Evolutionary conservation across 53 echinoderm and acorn worm species (phyloP).

Genomic region (Holothuria leucospilota): DNA sequence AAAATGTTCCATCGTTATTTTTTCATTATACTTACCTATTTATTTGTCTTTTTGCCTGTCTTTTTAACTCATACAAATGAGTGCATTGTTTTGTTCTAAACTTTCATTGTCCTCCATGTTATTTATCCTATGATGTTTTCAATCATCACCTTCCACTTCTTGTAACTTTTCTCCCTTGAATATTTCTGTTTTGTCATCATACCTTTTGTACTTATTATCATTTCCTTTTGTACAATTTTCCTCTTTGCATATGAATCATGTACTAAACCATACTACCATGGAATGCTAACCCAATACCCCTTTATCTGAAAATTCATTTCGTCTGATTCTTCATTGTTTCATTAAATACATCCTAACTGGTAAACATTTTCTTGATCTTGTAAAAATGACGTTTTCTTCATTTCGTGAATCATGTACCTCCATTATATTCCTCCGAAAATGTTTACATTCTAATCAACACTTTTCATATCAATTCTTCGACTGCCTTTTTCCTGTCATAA

Average conservation of each 20-base stretch:
- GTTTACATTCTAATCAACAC: too few species aligned
- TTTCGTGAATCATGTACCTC: neutral
- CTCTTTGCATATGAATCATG: neutral
- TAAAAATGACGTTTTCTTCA: neutral
- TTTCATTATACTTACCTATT: neutral
- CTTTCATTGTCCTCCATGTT: neutral
- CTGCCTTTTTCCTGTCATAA: too few species aligned
- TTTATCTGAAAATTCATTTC: neutral
- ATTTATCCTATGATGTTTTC: neutral
- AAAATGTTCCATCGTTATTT: constrained; percentile 1
- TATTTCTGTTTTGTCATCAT: too few species aligned
- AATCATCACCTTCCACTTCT: neutral
- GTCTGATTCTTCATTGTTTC: neutral
- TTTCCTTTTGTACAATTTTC: neutral
- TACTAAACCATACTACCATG: neutral
- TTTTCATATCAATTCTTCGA: too few species aligned
- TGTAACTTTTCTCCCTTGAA: neutral
- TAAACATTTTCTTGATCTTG: too few species aligned
- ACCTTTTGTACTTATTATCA: neutral
- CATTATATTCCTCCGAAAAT: too few species aligned
- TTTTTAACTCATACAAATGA: neutral
- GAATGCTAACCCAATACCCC: neutral
- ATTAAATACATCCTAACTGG: neutral
- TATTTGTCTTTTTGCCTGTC: neutral
- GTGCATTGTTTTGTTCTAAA: neutral